These are phyloP conservation scores for Grammomys surdaster DNA, from an alignment of 2,113 vertebrate genomes.

Conservation along the genomic window DNA sequence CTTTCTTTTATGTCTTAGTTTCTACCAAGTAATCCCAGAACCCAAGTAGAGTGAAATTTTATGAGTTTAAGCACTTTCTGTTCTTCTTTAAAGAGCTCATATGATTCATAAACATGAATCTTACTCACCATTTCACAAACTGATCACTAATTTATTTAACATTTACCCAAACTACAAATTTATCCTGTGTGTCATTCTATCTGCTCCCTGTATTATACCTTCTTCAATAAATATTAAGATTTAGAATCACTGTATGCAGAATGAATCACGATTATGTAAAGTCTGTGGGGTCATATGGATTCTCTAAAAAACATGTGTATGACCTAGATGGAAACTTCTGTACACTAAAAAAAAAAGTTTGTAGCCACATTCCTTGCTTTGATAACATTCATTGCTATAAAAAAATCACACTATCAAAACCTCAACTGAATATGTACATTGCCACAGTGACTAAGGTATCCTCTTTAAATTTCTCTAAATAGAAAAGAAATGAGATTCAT, in stretches of 20 bases:
- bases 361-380: slow-evolving; percentile 54
- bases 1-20: background rate
- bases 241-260: slow-evolving; percentile 14
- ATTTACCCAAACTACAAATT: slow-evolving; percentile 27
- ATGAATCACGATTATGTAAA: slow-evolving; percentile 18
- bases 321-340: slow-evolving; percentile 73
- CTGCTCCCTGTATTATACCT: background rate
- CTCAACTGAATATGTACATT: slow-evolving; percentile 82
- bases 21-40: background rate
- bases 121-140: background rate
- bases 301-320: slow-evolving; percentile 58
- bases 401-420: slow-evolving; percentile 83
- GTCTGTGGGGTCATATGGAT: slow-evolving; percentile 8
- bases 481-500: slow-evolving; percentile 74
- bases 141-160: background rate
- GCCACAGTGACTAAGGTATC: slow-evolving; percentile 87
- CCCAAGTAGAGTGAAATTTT: background rate
- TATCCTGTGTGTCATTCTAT: background rate
- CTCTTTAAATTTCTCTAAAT: slow-evolving; percentile 81
- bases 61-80: background rate
- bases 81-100: background rate
- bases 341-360: slow-evolving; percentile 47
- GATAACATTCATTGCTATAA: slow-evolving; percentile 81
- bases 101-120: background rate
- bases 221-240: slow-evolving; percentile 20